A percentile compares a stretch with the other conserved stretches of the same genome.
Evolutionary conservation across 2,888 invertebrate species (phyloP).

Genomic region (Conistra vaccinii): DNA sequence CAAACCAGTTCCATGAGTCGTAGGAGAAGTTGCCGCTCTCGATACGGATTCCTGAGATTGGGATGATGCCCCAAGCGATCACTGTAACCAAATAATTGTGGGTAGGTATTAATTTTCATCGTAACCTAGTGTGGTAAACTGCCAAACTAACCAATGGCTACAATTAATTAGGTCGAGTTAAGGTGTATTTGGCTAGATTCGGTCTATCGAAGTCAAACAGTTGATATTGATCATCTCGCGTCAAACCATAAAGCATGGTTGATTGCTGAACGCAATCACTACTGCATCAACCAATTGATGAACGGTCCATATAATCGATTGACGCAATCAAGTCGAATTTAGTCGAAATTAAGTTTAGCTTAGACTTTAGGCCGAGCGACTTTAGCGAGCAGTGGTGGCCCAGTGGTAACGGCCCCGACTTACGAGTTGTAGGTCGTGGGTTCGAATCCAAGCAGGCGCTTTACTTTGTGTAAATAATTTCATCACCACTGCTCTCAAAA

Average conservation of each 20-base stretch:
- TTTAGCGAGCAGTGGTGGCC: too few relatives aligned
- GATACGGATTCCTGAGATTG: conserved; percentile 91
- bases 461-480: too few relatives aligned
- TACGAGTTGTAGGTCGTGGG: too few relatives aligned
- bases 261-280: background rate
- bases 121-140: background rate
- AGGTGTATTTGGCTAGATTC: background rate
- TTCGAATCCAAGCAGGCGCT: too few relatives aligned
- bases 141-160: background rate
- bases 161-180: background rate
- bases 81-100: conserved; percentile 82
- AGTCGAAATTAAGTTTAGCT: background rate
- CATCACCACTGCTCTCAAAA: too few relatives aligned
- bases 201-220: background rate
- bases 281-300: background rate
- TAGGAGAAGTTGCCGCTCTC: conserved; percentile 91
- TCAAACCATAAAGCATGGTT: background rate
- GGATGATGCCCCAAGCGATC: conserved; percentile 95
- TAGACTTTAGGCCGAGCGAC: too few relatives aligned
- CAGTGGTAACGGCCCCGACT: too few relatives aligned
- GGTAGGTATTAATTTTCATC: background rate
- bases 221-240: background rate
- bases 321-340: background rate
- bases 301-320: background rate
- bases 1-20: conserved; percentile 95